Base-by-base conservation (phyloP, 1,140 invertebrate species). In the Medauroidea extradentata region DNA sequence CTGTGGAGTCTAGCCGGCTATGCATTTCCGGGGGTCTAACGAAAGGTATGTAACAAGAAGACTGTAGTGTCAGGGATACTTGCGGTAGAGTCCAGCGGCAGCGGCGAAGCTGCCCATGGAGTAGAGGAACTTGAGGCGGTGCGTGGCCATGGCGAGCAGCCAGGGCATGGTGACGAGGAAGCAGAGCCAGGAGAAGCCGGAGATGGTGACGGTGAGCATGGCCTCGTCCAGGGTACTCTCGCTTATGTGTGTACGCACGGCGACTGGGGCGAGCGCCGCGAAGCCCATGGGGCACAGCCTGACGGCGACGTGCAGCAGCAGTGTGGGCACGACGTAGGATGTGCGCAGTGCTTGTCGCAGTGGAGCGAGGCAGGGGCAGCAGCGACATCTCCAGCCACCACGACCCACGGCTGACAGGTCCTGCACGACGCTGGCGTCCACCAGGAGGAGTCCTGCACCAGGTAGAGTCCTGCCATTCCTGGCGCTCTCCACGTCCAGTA, bases 211-310 rank as follows among this genome's bases (percentile, higher is more conserved):
- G 14, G 49, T 29, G 24, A 34, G 38, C 25, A 29, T 34, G 19
- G 49, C 49, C 38, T 51, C 49, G 16, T 34, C 49, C 3, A 29
- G 27, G 8, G 49, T 51, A 18, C 21, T 8, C 24, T 13, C 49
- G 19, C 16, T 16, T 2, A 51, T 51, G 1, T 18, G 16, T 14
- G 4, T 27, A 9, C 38, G 27, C 16, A 18, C 24, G n/a, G 38
- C 5, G 5, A n/a, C 27, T 8, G 49, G 49, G 4, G 19, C 14
- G 2, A 51, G 49, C n/a, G 24, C 49, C 9, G 49, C 49, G 19
- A 51, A 51, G 3, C 24, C 49, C 49, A 51, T 29, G 9, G 25
- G 49, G 38, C 49, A 51, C 1, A 51, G 24, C 24, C 49, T 51
- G 16, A n/a, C 3, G 19, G 49, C 4, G 19, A 51, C 16, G 16